These are phyloP conservation scores for Colossoma macropomum DNA, from an alignment of 2,113 vertebrate species.

Conservation along the genomic window DNA sequence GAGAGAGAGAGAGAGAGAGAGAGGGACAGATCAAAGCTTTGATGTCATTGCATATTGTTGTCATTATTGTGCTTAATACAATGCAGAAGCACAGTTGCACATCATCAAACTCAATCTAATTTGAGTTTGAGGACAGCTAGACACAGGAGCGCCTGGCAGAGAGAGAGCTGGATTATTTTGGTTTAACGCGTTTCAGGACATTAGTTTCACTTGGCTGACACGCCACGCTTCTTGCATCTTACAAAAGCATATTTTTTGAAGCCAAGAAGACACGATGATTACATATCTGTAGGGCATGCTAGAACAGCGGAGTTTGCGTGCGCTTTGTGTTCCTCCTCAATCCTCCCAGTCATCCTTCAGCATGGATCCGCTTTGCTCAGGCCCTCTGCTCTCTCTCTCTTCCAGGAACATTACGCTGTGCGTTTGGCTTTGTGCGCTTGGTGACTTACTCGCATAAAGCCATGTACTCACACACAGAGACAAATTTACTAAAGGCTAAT, in stretches of 20 bases:
- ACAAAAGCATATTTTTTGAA: constrained; percentile 60
- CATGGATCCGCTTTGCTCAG: constrained; percentile 76
- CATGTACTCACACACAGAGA: constrained; percentile 12
- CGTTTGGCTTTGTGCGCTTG: constrained; percentile 45
- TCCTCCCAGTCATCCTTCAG: constrained; percentile 61
- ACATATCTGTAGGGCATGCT: constrained; percentile 64
- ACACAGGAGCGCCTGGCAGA: constrained; percentile 62
- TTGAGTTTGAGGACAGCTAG: constrained; percentile 66
- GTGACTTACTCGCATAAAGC: constrained; percentile 36
- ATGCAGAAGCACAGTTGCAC: constrained; percentile 75
- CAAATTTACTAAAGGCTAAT: constrained; percentile 25
- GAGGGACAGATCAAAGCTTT: constrained; percentile 63
- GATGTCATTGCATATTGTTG: constrained; percentile 77
- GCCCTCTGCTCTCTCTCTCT: constrained; percentile 59
- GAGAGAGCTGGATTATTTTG: constrained; percentile 61
- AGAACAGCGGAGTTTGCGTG: constrained; percentile 40
- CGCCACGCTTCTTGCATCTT: constrained; percentile 69
- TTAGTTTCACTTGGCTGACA: constrained; percentile 74
- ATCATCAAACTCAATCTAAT: constrained; percentile 75
- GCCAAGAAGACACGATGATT: constrained; percentile 67
- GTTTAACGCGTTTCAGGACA: constrained; percentile 72
- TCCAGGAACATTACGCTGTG: constrained; percentile 46
- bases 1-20: constrained; percentile 27
- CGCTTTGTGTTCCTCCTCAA: constrained; percentile 48
- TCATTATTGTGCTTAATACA: constrained; percentile 76